These are phyloP conservation scores for Chaunax sp. DNA, from an alignment of 2,797 vertebrate genomes.

Conservation along the genomic window DNA sequence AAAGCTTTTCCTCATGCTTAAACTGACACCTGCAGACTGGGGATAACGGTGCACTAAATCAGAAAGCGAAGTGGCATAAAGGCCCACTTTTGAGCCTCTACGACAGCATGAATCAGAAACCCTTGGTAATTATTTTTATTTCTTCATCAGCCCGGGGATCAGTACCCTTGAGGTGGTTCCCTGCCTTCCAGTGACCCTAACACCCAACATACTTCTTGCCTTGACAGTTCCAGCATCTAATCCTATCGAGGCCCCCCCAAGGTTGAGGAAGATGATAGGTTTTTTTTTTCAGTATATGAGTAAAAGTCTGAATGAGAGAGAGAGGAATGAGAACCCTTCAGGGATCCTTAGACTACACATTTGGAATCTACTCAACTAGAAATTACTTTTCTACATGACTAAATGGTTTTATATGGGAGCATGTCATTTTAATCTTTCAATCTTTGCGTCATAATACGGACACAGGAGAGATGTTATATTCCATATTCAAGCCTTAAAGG, in stretches of 20 bases:
- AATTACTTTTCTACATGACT: too few species aligned
- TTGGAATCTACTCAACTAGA: neutral
- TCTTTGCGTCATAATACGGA: conserved; percentile 4
- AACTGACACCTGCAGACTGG: conserved; percentile 65
- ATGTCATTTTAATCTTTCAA: neutral
- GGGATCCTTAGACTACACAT: too few species aligned
- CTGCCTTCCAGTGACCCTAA: conserved; percentile 20
- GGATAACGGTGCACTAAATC: conserved; percentile 58
- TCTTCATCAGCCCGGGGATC: conserved; percentile 56
- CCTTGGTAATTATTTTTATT: conserved; percentile 65
- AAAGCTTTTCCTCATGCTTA: conserved; percentile 49
- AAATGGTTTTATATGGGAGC: too few species aligned
- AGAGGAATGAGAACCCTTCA: neutral
- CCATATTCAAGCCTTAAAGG: neutral
- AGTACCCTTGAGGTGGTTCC: conserved; percentile 58
- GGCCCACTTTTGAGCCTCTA: conserved; percentile 29
- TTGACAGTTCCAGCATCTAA: conserved; percentile 59
- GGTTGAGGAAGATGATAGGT: conserved; percentile 42
- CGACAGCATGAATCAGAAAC: conserved; percentile 59
- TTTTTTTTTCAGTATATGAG: conserved; percentile 26
- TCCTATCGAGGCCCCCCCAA: conserved; percentile 31
- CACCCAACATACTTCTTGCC: conserved; percentile 36
- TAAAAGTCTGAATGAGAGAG: neutral
- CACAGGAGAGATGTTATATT: neutral
- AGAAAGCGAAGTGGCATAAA: conserved; percentile 34